These are phyloP conservation scores for Ostrea edulis DNA, from an alignment of 1,140 invertebrate genomes.

Conservation along the genomic window DNA sequence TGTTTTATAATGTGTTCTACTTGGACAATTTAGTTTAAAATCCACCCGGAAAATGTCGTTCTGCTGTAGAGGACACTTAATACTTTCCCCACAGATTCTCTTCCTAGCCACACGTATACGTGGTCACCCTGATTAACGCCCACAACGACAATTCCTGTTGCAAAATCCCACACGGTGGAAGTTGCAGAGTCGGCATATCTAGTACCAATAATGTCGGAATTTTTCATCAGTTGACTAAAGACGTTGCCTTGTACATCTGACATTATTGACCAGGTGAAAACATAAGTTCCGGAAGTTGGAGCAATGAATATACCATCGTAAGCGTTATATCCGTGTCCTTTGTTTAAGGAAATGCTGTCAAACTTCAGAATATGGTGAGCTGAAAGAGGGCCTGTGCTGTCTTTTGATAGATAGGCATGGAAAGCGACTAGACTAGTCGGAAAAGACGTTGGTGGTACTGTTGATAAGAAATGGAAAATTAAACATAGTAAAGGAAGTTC, in stretches of 20 bases:
- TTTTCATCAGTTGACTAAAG: neutral
- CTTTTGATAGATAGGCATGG: neutral
- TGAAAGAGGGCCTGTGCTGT: neutral
- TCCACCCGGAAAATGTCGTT: conserved; percentile 28
- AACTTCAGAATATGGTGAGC: conserved; percentile 3
- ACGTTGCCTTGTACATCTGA: neutral
- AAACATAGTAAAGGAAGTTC: too few species aligned
- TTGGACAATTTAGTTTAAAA: neutral
- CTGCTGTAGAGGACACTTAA: neutral
- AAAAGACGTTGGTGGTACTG: neutral
- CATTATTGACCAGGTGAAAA: conserved; percentile 30
- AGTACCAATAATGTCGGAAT: neutral
- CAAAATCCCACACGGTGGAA: neutral
- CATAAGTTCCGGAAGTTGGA: conserved; percentile 17
- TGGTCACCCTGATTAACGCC: neutral
- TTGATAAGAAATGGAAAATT: neutral
- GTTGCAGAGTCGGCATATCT: neutral
- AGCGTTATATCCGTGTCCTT: conserved; percentile 24
- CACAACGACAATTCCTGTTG: conserved; percentile 18
- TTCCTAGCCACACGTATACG: too few species aligned
- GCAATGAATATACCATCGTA: conserved; percentile 20
- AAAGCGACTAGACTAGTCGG: neutral
- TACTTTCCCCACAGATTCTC: neutral
- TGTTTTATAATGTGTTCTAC: too few species aligned
- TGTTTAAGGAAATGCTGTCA: neutral